Percentiles rank a stretch among this genome's conserved stretches.
Evolutionary conservation across 1,140 invertebrate genomes (phyloP).

Genomic region (Sarcophaga bullata): DNA sequence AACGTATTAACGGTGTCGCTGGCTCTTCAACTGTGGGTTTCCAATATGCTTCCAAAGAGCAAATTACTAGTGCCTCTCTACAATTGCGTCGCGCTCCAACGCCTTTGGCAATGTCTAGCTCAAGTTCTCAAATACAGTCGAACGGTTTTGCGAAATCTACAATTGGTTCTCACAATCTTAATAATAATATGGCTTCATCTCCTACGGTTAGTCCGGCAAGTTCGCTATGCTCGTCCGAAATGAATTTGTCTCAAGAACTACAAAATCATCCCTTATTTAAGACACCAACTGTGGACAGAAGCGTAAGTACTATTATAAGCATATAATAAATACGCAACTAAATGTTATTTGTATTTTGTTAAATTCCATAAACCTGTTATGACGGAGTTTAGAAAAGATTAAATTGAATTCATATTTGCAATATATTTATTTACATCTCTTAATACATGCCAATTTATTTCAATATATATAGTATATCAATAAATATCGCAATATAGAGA

Average conservation of each 20-base stretch:
- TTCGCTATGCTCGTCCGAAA: constrained; percentile 64
- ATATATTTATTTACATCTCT: too few relatives aligned
- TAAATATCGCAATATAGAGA: too few relatives aligned
- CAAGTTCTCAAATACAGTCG: constrained; percentile 60
- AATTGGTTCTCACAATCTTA: constrained; percentile 52
- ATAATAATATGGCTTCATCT: constrained; percentile 61
- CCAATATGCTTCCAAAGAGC: constrained; percentile 46
- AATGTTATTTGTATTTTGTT: constrained; percentile 7
- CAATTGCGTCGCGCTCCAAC: constrained; percentile 54
- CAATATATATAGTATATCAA: too few relatives aligned
- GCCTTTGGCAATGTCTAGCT: constrained; percentile 62
- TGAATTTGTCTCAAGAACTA: constrained; percentile 65
- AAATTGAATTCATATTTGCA: too few relatives aligned
- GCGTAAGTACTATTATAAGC: constrained; percentile 57
- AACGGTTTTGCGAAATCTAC: constrained; percentile 55
- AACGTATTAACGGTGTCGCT: constrained; percentile 42
- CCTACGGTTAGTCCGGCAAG: constrained; percentile 63
- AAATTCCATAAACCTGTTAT: not conserved
- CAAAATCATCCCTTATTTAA: constrained; percentile 65
- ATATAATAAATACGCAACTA: not conserved
- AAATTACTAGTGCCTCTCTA: constrained; percentile 45
- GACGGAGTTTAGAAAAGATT: too few relatives aligned
- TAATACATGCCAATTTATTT: too few relatives aligned
- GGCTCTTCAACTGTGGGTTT: constrained; percentile 27
- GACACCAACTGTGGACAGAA: constrained; percentile 61